phyloP scores from a whole-genome alignment of 1,140 invertebrate species.

The Monomorium pharaonis region DNA sequence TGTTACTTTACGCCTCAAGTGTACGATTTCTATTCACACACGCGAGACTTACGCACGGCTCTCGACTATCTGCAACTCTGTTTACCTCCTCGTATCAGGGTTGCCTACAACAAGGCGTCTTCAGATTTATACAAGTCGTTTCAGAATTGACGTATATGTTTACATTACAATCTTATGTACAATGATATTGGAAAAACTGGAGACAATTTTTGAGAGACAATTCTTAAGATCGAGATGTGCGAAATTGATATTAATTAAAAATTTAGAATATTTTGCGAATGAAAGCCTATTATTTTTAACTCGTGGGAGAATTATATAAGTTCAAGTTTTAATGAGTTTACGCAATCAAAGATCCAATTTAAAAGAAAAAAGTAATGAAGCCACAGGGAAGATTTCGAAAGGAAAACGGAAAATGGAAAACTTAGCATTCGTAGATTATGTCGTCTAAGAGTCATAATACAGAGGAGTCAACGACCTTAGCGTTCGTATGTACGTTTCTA shows the following conservation, averaged over 20 bases:
- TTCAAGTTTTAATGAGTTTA: neutral
- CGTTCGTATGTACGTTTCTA: neutral
- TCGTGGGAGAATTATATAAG: neutral
- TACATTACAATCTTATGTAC: neutral
- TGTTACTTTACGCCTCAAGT: neutral
- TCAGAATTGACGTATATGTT: neutral
- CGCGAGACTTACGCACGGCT: neutral
- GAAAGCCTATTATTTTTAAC: neutral
- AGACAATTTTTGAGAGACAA: neutral
- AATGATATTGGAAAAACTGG: neutral
- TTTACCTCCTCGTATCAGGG: neutral
- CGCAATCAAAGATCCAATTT: neutral
- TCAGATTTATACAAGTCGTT: neutral
- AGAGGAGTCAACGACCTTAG: neutral
- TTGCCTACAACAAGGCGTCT: constrained; percentile 40
- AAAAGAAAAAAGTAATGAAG: neutral
- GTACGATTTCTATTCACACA: neutral
- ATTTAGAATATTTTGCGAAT: neutral
- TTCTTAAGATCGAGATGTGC: neutral
- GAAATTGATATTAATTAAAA: neutral
- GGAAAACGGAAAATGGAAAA: neutral
- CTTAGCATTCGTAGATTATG: neutral
- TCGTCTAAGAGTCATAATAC: neutral
- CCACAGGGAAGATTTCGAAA: neutral
- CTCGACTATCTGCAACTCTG: constrained; percentile 11